phyloP scores from a whole-genome alignment of 2,113 vertebrate genomes.

The Mesocricetus auratus region DNA sequence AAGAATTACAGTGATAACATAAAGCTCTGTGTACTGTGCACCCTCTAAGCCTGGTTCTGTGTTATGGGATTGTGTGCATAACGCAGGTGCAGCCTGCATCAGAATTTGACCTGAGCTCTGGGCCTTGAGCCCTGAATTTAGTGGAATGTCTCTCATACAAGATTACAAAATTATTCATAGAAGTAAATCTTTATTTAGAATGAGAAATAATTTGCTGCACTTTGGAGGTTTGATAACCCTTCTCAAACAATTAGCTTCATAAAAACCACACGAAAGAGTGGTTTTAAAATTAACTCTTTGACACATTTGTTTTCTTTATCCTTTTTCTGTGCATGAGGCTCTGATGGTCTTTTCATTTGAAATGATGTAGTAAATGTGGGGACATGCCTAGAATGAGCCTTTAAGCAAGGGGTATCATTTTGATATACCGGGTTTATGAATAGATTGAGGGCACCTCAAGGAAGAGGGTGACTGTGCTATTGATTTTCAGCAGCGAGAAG shows the following conservation, averaged over 20 bases:
- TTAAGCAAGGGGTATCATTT: background rate
- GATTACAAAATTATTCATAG: background rate
- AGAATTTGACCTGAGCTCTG: background rate
- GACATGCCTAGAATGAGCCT: background rate
- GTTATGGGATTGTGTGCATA: background rate
- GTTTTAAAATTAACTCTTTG: background rate
- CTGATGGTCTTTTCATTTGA: background rate
- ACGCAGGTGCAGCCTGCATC: background rate
- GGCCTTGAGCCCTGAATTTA: background rate
- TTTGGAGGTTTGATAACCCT: background rate
- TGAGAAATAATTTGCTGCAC: background rate
- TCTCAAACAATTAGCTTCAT: background rate
- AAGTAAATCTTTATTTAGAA: constrained; percentile 25
- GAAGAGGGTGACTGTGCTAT: background rate
- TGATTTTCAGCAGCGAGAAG: background rate
- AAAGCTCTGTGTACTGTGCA: fast-evolving
- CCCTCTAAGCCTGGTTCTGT: background rate
- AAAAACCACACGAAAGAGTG: background rate
- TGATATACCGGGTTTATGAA: constrained; percentile 27
- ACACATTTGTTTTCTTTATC: background rate
- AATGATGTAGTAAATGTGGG: background rate
- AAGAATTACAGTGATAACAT: background rate
- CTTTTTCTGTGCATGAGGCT: background rate
- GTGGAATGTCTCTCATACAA: background rate
- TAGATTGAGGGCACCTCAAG: background rate